Evolutionary conservation across 2,888 invertebrate genomes (phyloP), one percentile per base, ranked within the genome.

Genomic region (Monoplex corrugatus): DNA sequence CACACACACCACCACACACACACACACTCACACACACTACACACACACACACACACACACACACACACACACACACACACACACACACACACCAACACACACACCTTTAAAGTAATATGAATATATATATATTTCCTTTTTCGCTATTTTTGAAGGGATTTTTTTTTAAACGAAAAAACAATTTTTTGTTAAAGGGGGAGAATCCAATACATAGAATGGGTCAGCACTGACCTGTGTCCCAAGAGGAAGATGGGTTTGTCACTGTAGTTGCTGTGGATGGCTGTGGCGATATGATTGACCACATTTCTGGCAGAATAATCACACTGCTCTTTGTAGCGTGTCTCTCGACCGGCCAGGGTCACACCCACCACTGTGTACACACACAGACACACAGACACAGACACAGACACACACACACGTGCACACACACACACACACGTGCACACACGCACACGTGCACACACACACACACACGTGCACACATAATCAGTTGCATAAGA

Each of bases 191-290:
- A n/a, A n/a, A n/a, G n/a, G n/a, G n/a, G n/a, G n/a, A n/a, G n/a
- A n/a, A n/a, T n/a, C n/a, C n/a, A n/a, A n/a, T n/a, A n/a, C n/a
- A n/a, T n/a, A n/a, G n/a, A n/a, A n/a, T n/a, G n/a, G n/a, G n/a
- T n/a, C n/a, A n/a, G n/a, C n/a, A n/a, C 38, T 10, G 87, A 94
- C 94, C 94, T 95, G 88, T 95, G 95, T 43, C 94, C 95, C 92
- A 92, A 94, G 83, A 95, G 92, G 13, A 93, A 93, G 86, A 94
- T 92, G 10, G 92, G 92, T 89, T 92, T 94, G 44, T 93, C 93
- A 43, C 57, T 57, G 89, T 91, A 93, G 16, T 89, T 84, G 16
- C 89, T 80, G 28, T 88, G 72, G 32, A 95, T 92, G 3, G 92
- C 92, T 10, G 87, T 57, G 23, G 91, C 89, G 43, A 94, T 89